Evolutionary conservation across 53 echinoderm and acorn worm genomes (phyloP).

Genomic region (Echinarachnius parma): DNA sequence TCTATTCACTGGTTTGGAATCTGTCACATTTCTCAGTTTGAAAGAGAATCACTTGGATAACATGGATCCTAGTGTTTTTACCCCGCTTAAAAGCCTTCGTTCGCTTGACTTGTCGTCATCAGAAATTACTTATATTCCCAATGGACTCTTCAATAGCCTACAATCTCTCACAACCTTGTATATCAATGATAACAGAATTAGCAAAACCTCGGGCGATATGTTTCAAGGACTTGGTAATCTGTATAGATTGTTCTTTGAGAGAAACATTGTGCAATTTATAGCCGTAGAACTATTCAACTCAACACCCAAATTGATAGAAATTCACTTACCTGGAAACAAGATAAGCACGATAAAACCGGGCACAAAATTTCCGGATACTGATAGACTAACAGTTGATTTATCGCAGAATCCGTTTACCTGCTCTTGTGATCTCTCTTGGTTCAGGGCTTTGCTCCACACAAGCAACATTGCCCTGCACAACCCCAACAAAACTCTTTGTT

Average conservation of each 20-base stretch:
- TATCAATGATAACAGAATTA: background rate
- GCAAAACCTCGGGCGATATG: background rate
- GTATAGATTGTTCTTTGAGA: background rate
- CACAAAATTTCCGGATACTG: background rate
- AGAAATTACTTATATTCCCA: background rate
- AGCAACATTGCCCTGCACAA: background rate
- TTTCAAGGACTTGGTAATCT: background rate
- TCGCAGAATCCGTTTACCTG: slow-evolving; percentile 18
- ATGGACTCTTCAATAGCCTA: background rate
- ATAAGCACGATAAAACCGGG: background rate
- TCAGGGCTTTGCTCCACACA: background rate
- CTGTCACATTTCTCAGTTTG: background rate
- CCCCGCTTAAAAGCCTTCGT: background rate
- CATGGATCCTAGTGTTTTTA: background rate
- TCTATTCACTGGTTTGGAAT: slow-evolving; percentile 2
- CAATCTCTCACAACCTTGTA: background rate
- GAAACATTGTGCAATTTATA: background rate
- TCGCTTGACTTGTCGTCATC: background rate
- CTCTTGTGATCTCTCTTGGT: slow-evolving; percentile 17
- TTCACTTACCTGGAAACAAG: slow-evolving; percentile 1
- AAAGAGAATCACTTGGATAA: background rate
- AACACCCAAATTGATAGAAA: background rate
- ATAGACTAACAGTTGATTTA: background rate
- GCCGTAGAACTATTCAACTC: background rate
- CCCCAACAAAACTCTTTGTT: background rate